Evolutionary conservation across 2,797 vertebrate genomes (phyloP), one percentile per base, ranked within the genome.

Genomic region (Paratrypauchen microcephalus): DNA sequence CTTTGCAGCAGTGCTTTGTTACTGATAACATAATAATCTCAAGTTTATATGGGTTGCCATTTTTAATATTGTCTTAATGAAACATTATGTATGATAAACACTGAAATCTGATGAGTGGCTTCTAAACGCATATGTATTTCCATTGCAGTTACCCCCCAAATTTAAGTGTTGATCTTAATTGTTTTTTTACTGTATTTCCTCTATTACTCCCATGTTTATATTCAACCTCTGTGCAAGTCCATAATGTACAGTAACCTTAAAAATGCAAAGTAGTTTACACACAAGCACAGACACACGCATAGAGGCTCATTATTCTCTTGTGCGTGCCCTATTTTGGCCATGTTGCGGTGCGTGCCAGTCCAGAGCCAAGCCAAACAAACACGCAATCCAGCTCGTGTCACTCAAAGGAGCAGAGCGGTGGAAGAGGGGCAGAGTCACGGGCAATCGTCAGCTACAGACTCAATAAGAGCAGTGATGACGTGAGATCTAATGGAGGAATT

Each of bases 321-420:
- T 77, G 85, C 87, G 70, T 85, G 80, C 81, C 85, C 89, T 89
- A 83, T 87, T 90, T 91, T 85, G 89, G 87, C 80, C 85, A 79
- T 88, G 87, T 83, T 86, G 87, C 84, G 86, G 87, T 86, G 84
- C 76, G 61, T 81, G 84, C 82, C 80, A 81, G 77, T 64, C 76
- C 4, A 74, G 65, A 30, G 88, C 90, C 91, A 90, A 81, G 50
- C 81, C 88, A 93, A 92, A 93, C 89, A 93, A 88, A 86, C 87
- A 86, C 71, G 32, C 85, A 87, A 50, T 88, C 91, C 88, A 85
- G 84, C 82, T 80, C 70, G 71, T 89, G 88, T 89, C 86, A 89
- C 83, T 90, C 87, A 87, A 73, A 87, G 74, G 79, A 77, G 21
- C 88, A 84, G 76, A 87, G 90, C 80, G 69, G 86, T 84, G 83